Evolutionary conservation across 2,113 vertebrate species (phyloP), one percentile per base, ranked within the genome.

Genomic region (Redunca redunca): DNA sequence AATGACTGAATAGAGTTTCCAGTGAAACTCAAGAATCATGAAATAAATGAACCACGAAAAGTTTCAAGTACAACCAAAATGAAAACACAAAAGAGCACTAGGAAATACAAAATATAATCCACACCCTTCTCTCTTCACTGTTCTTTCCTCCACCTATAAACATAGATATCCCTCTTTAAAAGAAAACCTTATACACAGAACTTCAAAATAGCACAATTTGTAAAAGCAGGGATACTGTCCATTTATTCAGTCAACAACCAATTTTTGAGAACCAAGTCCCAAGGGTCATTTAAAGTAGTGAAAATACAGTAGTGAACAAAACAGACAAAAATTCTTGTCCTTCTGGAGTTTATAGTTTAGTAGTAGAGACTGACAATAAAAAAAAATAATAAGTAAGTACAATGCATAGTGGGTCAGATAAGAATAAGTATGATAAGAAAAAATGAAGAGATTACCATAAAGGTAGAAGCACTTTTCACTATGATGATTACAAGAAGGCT

Each of bases 31-130:
- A 86, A 90, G 15, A 50, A 48, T n/a, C 53, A 58, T 60, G 86
- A 94, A 91, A 94, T 53, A 95, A 87, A 80, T 43, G 15, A 96
- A 84, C n/a, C 57, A 95, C 40, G 89, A 93, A 96, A 80, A 50
- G 11, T 57, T 78, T 87, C 52, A 95, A 91, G 10, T 52, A 88
- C 13, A 90, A 87, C n/a, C 52, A 94, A 97, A 95, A 78, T 40
- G 21, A 95, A 90, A 96, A 82, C 46, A 88, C 36, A 48, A 46
- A 91, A 77, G 4, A 81, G 30, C 2, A 77, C 30, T 88, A 93
- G 46, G 43, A 91, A 91, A 95, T 81, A 86, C 3, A 95, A 94
- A 95, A 86, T 53, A 67, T 9, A 95, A 60, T 81, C 60, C 78
- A 96, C 1, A 46, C 19, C 3, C 23, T 95, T 52, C 28, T 80